phyloP scores from a whole-genome alignment of 2,797 vertebrate genomes.

The Anolis apletophallus region DNA sequence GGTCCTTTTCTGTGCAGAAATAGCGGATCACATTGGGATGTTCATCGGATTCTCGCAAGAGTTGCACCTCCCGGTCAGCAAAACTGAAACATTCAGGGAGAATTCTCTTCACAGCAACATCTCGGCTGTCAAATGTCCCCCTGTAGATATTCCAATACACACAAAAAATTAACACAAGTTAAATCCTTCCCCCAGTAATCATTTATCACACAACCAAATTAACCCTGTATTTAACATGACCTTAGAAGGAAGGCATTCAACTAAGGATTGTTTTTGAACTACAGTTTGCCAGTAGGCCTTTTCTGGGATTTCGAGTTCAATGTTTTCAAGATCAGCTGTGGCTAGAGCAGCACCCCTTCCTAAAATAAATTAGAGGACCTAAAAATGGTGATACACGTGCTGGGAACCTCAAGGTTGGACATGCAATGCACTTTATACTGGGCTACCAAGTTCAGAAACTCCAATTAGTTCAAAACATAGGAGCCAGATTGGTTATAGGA shows the following conservation, averaged over 20 bases:
- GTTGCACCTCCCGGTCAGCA: constrained; percentile 93
- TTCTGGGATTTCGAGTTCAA: no score
- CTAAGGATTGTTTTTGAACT: not conserved
- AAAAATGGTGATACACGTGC: no score
- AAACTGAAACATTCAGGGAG: constrained; percentile 98
- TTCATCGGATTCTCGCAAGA: constrained; percentile 95
- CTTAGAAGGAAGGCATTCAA: not conserved
- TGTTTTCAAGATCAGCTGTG: no score
- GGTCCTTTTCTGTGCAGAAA: constrained; percentile 95
- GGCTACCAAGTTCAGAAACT: no score
- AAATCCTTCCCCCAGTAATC: rapidly evolving
- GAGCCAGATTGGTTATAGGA: no score
- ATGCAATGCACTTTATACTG: no score
- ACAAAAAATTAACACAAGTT: not conserved
- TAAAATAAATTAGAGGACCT: no score
- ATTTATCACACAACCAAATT: not conserved
- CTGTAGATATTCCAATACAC: constrained; percentile 70
- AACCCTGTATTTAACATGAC: not conserved
- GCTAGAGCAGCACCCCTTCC: no score
- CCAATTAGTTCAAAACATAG: no score
- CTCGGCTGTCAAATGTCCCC: constrained; percentile 93
- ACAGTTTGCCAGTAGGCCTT: no score
- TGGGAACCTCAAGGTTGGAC: no score
- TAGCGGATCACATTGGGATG: constrained; percentile 98
- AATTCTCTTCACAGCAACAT: constrained; percentile 95